Evolutionary conservation across 2,113 vertebrate species (phyloP).

Genomic region (Prionailurus viverrinus): DNA sequence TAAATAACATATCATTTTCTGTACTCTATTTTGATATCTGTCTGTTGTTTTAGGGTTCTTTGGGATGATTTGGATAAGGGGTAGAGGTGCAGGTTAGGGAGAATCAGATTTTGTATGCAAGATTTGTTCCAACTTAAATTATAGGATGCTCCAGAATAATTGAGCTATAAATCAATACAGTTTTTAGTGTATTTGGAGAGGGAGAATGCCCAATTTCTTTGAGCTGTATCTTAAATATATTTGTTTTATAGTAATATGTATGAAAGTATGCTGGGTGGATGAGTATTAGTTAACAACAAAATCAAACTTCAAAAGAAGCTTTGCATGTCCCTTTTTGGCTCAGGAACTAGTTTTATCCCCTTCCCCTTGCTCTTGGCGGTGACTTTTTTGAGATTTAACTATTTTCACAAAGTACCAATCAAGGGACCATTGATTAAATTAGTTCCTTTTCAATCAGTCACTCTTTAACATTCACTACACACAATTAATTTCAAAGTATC

Average conservation of each 20-base stretch:
- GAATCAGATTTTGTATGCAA: background rate
- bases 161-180: background rate
- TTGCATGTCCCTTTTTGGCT: background rate
- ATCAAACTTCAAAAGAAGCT: slow-evolving; percentile 38
- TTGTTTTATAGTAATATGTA: slow-evolving; percentile 18
- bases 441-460: slow-evolving; percentile 35
- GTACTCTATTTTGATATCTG: background rate
- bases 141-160: background rate
- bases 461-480: slow-evolving; percentile 49
- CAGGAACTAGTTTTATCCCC: background rate
- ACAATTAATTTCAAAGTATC: slow-evolving; percentile 52
- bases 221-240: slow-evolving; percentile 50
- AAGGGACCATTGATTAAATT: slow-evolving; percentile 35
- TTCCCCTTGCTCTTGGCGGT: background rate
- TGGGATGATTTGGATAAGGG: background rate
- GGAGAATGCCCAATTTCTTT: background rate
- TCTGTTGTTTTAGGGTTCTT: slow-evolving; percentile 19
- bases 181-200: slow-evolving; percentile 5
- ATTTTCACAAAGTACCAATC: slow-evolving; percentile 7
- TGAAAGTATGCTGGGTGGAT: background rate
- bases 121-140: slow-evolving; percentile 53
- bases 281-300: slow-evolving; percentile 19
- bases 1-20: slow-evolving; percentile 15
- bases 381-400: slow-evolving; percentile 40
- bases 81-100: background rate